Conservation (phyloP, 2,888 invertebrate species). For the Cabera pusaria region DNA sequence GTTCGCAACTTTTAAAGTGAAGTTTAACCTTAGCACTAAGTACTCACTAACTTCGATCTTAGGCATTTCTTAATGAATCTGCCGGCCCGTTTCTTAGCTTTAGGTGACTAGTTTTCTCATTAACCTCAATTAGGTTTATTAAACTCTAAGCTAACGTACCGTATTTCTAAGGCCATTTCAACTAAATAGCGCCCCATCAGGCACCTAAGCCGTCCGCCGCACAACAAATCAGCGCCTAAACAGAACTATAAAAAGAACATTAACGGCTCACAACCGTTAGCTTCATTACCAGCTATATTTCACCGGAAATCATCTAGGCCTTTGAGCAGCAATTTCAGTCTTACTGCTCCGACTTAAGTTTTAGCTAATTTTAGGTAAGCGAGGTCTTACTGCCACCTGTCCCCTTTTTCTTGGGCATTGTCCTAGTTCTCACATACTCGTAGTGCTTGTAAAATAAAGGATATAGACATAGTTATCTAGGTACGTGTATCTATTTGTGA, state of each 20-base stretch:
- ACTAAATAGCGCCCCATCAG: constrained; percentile 4
- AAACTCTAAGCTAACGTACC: too few relatives aligned
- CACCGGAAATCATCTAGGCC: constrained; percentile 35
- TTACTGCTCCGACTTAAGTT: constrained; percentile 23
- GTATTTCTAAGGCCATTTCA: background rate
- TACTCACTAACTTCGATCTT: too few relatives aligned
- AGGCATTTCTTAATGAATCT: too few relatives aligned
- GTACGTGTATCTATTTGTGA: too few relatives aligned
- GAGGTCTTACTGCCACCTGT: constrained; percentile 8
- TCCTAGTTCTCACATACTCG: constrained; percentile 12
- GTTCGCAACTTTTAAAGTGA: too few relatives aligned
- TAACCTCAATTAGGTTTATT: too few relatives aligned
- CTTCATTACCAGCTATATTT: constrained; percentile 47
- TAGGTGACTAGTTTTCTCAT: too few relatives aligned
- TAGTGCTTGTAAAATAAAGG: too few relatives aligned
- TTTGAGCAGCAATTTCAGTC: constrained; percentile 21
- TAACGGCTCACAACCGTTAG: constrained; percentile 37
- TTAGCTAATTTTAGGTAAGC: constrained; percentile 7
- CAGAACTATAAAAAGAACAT: constrained; percentile 36
- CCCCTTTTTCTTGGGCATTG: constrained; percentile 12
- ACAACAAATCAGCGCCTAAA: constrained; percentile 34
- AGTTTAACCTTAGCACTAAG: too few relatives aligned
- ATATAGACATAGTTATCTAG: too few relatives aligned
- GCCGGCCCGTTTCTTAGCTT: too few relatives aligned
- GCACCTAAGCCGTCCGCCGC: constrained; percentile 6